Evolutionary conservation across 1,140 invertebrate species (phyloP).

Genomic region (Monomorium pharaonis): DNA sequence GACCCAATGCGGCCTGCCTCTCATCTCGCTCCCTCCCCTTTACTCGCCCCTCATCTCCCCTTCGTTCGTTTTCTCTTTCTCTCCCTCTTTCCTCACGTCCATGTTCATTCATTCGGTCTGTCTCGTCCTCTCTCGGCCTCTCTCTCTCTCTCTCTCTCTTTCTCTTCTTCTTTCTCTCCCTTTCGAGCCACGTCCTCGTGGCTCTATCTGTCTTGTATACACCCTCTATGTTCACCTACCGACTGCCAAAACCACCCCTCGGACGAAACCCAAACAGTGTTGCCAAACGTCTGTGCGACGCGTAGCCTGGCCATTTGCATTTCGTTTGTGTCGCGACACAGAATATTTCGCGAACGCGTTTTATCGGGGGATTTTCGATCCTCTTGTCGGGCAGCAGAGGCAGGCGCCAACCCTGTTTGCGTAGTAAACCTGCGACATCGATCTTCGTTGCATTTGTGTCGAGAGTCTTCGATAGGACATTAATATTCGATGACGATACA

Average conservation of each 20-base stretch:
- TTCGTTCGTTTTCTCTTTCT: slow-evolving; percentile 50
- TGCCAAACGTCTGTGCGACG: slow-evolving; percentile 83
- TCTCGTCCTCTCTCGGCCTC: background rate
- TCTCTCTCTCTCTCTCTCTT: slow-evolving; percentile 38
- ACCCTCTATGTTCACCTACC: slow-evolving; percentile 72
- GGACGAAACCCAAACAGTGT: slow-evolving; percentile 82
- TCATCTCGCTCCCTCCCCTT: slow-evolving; percentile 64
- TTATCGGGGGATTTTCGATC: slow-evolving; percentile 63
- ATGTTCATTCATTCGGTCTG: slow-evolving; percentile 21
- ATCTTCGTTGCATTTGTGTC: slow-evolving; percentile 46
- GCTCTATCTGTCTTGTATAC: slow-evolving; percentile 71
- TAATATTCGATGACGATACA: slow-evolving; percentile 58
- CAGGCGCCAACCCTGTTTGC: slow-evolving; percentile 36
- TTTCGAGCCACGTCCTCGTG: slow-evolving; percentile 62
- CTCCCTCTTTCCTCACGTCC: slow-evolving; percentile 47
- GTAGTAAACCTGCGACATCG: slow-evolving; percentile 61
- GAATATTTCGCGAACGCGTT: slow-evolving; percentile 74
- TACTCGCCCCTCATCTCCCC: slow-evolving; percentile 44
- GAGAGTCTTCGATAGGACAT: slow-evolving; percentile 42
- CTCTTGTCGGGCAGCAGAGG: slow-evolving; percentile 32
- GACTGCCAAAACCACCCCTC: slow-evolving; percentile 78
- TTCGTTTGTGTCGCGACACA: slow-evolving; percentile 76
- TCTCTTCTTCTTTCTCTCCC: slow-evolving; percentile 61
- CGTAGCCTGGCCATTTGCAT: slow-evolving; percentile 82
- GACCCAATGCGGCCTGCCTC: slow-evolving; percentile 77